These are phyloP conservation scores for Sebastes reedi DNA, from an alignment of 2,797 vertebrate species.

Conservation along the genomic window DNA sequence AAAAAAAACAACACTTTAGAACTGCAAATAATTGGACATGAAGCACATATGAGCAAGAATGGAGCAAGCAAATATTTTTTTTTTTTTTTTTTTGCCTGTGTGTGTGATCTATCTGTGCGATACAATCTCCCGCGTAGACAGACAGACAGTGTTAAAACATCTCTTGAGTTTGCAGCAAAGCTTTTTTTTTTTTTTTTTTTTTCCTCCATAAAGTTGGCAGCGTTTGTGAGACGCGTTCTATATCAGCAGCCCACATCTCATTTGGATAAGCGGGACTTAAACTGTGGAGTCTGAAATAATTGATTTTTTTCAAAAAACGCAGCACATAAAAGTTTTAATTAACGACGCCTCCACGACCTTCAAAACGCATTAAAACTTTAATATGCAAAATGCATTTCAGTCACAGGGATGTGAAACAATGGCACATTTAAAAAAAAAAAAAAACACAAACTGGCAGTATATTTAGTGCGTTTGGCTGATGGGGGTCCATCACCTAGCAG, in stretches of 20 bases:
- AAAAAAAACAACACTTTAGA: slow-evolving; percentile 19
- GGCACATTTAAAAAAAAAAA: slow-evolving; percentile 21
- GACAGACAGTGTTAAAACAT: slow-evolving; percentile 42
- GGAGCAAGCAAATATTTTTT: neutral
- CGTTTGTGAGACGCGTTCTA: slow-evolving; percentile 37
- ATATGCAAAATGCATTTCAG: slow-evolving; percentile 61
- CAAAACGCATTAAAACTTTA: slow-evolving; percentile 72
- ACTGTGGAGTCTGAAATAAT: slow-evolving; percentile 66
- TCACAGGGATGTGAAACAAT: slow-evolving; percentile 48
- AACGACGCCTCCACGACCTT: slow-evolving; percentile 65
- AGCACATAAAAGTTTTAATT: slow-evolving; percentile 77
- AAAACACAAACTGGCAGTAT: neutral
- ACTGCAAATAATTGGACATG: slow-evolving; percentile 56
- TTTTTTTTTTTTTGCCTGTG: neutral
- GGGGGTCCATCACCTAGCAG: slow-evolving; percentile 55
- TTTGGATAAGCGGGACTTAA: slow-evolving; percentile 62
- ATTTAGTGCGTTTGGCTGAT: slow-evolving; percentile 43
- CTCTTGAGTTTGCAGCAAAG: slow-evolving; percentile 50
- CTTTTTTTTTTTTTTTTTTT: neutral
- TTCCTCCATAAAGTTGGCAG: slow-evolving; percentile 52
- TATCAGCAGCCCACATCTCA: slow-evolving; percentile 59
- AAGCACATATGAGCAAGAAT: slow-evolving; percentile 35
- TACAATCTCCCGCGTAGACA: slow-evolving; percentile 26
- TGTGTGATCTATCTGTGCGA: slow-evolving; percentile 36
- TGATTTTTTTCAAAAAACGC: slow-evolving; percentile 64